phyloP scores from a whole-genome alignment of 23 tunicate species.

The Aplidium turbinatum region DNA sequence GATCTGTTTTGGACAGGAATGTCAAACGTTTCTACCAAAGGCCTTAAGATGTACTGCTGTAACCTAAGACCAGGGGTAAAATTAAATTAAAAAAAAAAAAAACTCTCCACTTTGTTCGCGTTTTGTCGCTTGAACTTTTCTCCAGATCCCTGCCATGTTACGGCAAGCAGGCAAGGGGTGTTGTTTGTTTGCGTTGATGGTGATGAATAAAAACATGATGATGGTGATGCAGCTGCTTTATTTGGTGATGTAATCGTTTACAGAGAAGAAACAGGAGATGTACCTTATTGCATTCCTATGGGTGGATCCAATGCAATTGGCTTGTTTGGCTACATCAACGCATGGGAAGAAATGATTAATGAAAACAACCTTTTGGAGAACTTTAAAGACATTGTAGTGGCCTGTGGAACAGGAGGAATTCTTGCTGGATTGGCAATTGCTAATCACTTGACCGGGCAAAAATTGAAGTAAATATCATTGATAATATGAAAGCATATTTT shows the following conservation, averaged over 20 bases:
- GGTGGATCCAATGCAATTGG: constrained; percentile 83
- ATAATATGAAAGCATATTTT: no score
- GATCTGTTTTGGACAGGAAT: neutral
- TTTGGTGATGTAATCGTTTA: neutral
- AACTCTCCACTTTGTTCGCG: no score
- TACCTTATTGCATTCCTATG: constrained; percentile 74
- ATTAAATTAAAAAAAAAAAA: constrained; percentile 9
- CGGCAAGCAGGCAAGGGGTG: no score
- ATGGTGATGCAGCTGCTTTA: neutral
- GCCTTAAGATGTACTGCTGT: neutral
- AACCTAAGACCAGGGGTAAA: neutral
- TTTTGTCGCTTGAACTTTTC: no score
- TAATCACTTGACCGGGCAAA: constrained; percentile 74
- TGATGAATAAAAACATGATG: no score
- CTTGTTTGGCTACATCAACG: constrained; percentile 73
- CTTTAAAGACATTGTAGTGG: constrained; percentile 79
- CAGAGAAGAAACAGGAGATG: constrained; percentile 56
- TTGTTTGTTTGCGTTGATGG: no score
- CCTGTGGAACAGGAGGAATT: constrained; percentile 98
- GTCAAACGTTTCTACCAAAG: neutral
- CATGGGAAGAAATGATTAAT: constrained; percentile 85
- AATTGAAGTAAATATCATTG: constrained; percentile 38
- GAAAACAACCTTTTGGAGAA: constrained; percentile 33
- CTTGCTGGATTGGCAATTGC: constrained; percentile 87
- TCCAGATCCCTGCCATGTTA: no score